Evolutionary conservation across 2,797 vertebrate species (phyloP).

Genomic region (Meriones psammophilus): DNA sequence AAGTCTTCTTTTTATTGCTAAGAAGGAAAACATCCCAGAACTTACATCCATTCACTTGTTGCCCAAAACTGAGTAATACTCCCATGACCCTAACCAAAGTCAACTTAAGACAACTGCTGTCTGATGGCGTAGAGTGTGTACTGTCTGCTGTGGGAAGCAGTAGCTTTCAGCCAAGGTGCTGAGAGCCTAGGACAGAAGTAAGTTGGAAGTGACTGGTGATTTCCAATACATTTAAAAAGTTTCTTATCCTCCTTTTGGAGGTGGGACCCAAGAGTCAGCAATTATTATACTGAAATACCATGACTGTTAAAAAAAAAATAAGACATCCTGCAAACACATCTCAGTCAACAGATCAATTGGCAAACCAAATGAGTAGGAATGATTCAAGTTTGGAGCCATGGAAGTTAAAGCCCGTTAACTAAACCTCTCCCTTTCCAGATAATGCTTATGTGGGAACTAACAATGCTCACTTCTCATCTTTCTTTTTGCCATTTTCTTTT

Average conservation of each 20-base stretch:
- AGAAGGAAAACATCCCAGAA: slow-evolving; percentile 21
- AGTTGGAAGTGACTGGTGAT: neutral
- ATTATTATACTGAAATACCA: slow-evolving; percentile 14
- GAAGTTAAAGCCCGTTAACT: neutral
- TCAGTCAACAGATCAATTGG: neutral
- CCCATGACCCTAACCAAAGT: neutral
- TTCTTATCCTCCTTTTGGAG: neutral
- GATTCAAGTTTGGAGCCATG: neutral
- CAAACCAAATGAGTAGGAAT: neutral
- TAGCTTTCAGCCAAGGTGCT: neutral
- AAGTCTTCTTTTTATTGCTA: neutral
- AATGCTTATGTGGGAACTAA: neutral
- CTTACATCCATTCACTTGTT: neutral
- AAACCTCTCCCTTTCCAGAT: neutral
- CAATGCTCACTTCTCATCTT: neutral
- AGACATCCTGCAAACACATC: neutral
- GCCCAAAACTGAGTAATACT: neutral
- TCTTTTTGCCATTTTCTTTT: neutral
- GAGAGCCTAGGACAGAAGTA: neutral
- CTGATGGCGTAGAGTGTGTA: neutral
- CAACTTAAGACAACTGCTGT: neutral
- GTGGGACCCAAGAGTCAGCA: neutral
- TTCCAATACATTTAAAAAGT: neutral
- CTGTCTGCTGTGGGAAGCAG: neutral
- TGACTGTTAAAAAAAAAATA: slow-evolving; percentile 41